A percentile compares a stretch with the other conserved stretches of the same genome.
Evolutionary conservation across 2,113 vertebrate genomes (phyloP).

Genomic region (Pseudonaja textilis): DNA sequence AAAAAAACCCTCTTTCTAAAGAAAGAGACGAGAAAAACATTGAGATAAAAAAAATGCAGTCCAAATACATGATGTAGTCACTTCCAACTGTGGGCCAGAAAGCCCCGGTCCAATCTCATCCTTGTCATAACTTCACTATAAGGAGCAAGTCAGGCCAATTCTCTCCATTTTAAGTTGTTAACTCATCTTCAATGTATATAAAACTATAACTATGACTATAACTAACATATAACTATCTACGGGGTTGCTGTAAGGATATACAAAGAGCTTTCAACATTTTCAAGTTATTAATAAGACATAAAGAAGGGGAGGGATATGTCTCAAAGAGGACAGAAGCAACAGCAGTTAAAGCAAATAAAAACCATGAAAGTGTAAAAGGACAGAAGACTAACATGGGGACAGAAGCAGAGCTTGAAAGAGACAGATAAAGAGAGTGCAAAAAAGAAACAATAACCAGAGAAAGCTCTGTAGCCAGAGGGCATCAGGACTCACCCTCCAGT

Average conservation of each 20-base stretch:
- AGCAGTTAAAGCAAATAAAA: not conserved
- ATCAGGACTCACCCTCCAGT: conserved; percentile 64
- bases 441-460: not conserved
- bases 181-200: not conserved
- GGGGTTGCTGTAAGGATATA: too few relatives aligned
- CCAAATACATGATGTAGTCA: not conserved
- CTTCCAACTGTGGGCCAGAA: too few relatives aligned
- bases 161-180: not conserved
- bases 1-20: not conserved
- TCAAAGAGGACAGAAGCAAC: conserved; percentile 34
- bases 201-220: too few relatives aligned
- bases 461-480: not conserved
- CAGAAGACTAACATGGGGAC: too few relatives aligned
- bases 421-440: too few relatives aligned
- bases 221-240: not conserved
- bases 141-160: not conserved
- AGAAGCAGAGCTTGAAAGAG: not conserved
- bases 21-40: not conserved
- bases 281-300: not conserved
- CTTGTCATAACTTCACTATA: not conserved
- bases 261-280: not conserved
- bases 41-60: not conserved
- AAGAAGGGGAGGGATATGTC: not conserved
- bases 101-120: not conserved
- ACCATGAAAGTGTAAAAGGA: not conserved